Evolutionary conservation across 2,888 invertebrate species (phyloP).

Genomic region (Lysandra bellargus): DNA sequence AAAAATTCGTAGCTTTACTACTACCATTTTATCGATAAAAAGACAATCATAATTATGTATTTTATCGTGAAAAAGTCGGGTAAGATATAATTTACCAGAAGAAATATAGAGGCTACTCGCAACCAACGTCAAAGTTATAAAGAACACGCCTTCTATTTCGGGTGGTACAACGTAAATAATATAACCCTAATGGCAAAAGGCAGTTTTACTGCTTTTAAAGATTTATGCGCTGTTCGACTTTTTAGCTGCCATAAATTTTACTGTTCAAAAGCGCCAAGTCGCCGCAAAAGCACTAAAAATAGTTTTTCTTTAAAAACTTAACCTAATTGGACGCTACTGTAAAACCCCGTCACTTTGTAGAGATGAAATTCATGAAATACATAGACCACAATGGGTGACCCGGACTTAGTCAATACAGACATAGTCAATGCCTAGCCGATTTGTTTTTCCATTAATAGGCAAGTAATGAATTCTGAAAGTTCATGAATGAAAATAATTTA

Average conservation of each 20-base stretch:
- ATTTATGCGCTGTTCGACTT: constrained; percentile 14
- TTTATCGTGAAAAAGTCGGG: too few species aligned
- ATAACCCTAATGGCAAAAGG: constrained; percentile 7
- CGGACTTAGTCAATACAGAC: not conserved
- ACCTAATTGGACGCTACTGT: not conserved
- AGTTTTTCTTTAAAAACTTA: not conserved
- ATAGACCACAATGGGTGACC: not conserved
- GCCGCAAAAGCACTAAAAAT: not conserved
- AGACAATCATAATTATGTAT: too few species aligned
- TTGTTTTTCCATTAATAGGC: not conserved
- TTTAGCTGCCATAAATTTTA: not conserved
- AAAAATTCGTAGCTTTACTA: too few species aligned
- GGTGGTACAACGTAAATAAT: constrained; percentile 12
- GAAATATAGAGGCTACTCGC: not conserved
- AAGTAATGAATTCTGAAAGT: not conserved
- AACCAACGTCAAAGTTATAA: not conserved
- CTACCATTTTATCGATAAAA: too few species aligned
- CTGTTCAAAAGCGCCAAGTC: constrained; percentile 14
- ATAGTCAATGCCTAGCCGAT: not conserved
- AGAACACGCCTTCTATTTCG: constrained; percentile 8
- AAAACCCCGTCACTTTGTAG: not conserved
- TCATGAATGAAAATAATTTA: not conserved
- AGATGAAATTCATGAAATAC: not conserved
- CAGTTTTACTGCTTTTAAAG: constrained; percentile 13
- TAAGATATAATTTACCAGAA: not conserved